Evolutionary conservation across 1,140 invertebrate species (phyloP).

Genomic region (Pissodes strobi): DNA sequence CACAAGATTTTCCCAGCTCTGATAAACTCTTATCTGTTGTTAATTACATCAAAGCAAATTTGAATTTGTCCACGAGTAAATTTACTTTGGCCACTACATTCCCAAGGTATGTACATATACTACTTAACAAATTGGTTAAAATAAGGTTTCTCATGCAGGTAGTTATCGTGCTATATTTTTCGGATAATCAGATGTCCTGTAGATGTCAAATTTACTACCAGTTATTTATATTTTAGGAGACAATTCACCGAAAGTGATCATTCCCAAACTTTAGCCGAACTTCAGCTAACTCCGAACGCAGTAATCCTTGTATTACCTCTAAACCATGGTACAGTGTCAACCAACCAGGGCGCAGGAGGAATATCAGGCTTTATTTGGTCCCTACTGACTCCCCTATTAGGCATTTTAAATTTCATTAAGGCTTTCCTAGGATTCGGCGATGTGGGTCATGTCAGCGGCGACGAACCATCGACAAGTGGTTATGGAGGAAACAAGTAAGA

Average conservation of each 20-base stretch:
- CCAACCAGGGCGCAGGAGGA: slow-evolving; percentile 46
- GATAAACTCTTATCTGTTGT: slow-evolving; percentile 56
- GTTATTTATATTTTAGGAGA: slow-evolving; percentile 53
- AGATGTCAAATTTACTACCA: too few species aligned
- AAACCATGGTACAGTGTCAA: slow-evolving; percentile 40
- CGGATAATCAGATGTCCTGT: too few species aligned
- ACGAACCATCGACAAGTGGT: slow-evolving; percentile 17
- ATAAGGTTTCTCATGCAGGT: too few species aligned
- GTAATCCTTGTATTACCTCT: slow-evolving; percentile 75
- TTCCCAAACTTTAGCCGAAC: slow-evolving; percentile 64
- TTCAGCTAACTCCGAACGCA: slow-evolving; percentile 78
- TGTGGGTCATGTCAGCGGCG: slow-evolving; percentile 12
- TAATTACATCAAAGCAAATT: slow-evolving; percentile 51
- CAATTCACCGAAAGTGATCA: slow-evolving; percentile 70
- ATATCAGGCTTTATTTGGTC: slow-evolving; percentile 55
- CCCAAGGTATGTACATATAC: slow-evolving; percentile 60
- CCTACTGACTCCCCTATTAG: slow-evolving; percentile 56
- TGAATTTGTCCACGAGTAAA: slow-evolving; percentile 59
- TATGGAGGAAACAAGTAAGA: slow-evolving; percentile 23
- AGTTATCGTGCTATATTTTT: too few species aligned
- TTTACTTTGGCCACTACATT: slow-evolving; percentile 79
- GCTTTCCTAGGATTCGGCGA: slow-evolving; percentile 47
- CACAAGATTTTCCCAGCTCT: slow-evolving; percentile 52
- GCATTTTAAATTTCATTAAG: slow-evolving; percentile 56
- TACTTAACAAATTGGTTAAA: too few species aligned